Evolutionary conservation across 2,797 vertebrate genomes (phyloP), one percentile per base, ranked within the genome.

Genomic region (Mus spretus): DNA sequence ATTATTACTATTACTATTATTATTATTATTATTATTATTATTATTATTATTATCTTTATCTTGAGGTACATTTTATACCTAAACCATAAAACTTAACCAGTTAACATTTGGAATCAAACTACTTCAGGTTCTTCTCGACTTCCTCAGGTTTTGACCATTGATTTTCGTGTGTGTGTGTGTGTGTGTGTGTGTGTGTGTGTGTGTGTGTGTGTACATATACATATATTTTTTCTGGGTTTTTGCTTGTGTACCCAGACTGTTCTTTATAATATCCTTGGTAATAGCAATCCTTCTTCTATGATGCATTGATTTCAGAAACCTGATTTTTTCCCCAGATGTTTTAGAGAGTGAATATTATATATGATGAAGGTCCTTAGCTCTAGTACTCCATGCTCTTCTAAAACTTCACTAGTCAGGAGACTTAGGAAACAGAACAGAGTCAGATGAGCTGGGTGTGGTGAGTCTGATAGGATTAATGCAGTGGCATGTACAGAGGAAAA

Each of bases 21-120:
- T 65, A 31, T 65, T 67, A 17, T 78, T 78, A 67, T 95, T 34
- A 10, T 34, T 67, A 31, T n/a, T 70, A 31, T 31, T 65, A 31
- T 65, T 67, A 17, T 31, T 65, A 31, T 67, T 70, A 17, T 78
- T 78, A 67, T 96, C 90, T 95, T 79, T 55, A 77, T 93, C 74
- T 19, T 75, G 55, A 26, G 82, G 10, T 6, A 53, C 50, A 47
- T 89, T 28, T 78, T 81, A 78, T 67, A 37, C 34, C 22, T 13
- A 40, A 96, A 91, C 3, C 12, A 34, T 65, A 92, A 59, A 91
- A 44, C 15, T 77, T 95, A 91, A 40, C 20, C 2, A 95, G 20
- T 6, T 3, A 65, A 65, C n/a, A 70, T 88, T 88, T 97, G n/a
- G 20, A 84, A 89, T 88, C 77, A 77, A 65, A 70, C n/a, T 6